phyloP scores from a whole-genome alignment of 1,140 invertebrate genomes.

The Tetragonula clypearis region DNA sequence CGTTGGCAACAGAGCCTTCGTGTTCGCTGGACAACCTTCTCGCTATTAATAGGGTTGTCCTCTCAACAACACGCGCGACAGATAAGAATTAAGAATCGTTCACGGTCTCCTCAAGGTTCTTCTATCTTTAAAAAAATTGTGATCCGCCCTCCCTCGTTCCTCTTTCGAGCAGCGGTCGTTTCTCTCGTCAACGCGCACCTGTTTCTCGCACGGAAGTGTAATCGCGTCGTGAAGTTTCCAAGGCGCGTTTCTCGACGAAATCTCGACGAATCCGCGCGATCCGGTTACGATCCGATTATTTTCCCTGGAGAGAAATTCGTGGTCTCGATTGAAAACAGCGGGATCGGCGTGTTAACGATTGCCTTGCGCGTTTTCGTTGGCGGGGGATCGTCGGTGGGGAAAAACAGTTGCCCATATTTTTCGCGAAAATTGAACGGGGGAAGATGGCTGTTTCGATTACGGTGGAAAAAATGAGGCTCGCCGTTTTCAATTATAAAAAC shows the following conservation, averaged over 20 bases:
- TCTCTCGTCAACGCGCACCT: background rate
- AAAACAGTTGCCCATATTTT: background rate
- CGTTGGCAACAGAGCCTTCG: background rate
- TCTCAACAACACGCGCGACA: constrained; percentile 11
- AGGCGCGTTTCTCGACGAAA: background rate
- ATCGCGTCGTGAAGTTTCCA: background rate
- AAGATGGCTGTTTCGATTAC: constrained; percentile 5
- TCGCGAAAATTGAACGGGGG: background rate
- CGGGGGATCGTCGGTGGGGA: background rate
- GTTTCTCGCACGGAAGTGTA: background rate
- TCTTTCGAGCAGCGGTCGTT: background rate
- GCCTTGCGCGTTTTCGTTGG: background rate
- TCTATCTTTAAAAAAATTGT: constrained; percentile 41
- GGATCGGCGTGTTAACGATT: background rate
- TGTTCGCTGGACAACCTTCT: background rate
- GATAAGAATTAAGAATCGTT: constrained; percentile 10
- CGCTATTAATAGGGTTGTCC: constrained; percentile 15
- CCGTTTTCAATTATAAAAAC: constrained; percentile 20
- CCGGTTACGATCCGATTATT: background rate
- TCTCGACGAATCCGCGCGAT: background rate
- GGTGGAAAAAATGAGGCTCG: background rate
- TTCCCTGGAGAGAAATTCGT: background rate
- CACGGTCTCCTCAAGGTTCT: constrained; percentile 1
- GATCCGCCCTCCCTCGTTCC: background rate
- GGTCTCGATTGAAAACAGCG: background rate